These are phyloP conservation scores for Alethe diademata DNA, from an alignment of 2,113 vertebrate species.

Conservation along the genomic window DNA sequence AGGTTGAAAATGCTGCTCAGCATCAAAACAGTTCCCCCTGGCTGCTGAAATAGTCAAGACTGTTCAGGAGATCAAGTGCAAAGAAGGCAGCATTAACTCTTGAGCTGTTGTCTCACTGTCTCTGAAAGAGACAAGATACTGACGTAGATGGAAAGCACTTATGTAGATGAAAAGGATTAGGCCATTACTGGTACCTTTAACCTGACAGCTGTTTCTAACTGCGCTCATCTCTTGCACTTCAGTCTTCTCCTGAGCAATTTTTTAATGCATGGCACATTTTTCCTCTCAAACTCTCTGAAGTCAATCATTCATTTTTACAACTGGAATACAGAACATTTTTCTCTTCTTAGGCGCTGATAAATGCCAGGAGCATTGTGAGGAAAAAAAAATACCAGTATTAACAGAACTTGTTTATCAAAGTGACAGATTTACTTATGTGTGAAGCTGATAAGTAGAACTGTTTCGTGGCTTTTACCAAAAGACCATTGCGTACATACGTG, in stretches of 20 bases:
- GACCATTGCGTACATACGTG: rapidly evolving
- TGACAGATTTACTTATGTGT: not conserved
- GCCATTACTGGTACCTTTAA: not conserved
- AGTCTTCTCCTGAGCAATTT: not conserved
- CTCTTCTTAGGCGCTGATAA: not conserved
- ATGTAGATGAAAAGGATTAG: not conserved
- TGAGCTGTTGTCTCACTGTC: not conserved
- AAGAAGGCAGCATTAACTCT: not conserved
- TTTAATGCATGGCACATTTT: not conserved
- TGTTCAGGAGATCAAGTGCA: not conserved
- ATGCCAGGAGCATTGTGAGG: not conserved
- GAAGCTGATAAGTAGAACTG: not conserved
- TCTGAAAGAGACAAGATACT: not conserved
- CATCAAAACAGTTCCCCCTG: not conserved
- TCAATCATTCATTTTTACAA: not conserved
- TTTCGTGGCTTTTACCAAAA: not conserved
- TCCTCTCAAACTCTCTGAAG: not conserved
- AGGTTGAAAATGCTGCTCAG: not conserved
- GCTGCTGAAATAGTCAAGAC: not conserved
- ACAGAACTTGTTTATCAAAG: not conserved
- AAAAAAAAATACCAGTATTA: not conserved
- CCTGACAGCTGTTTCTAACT: not conserved
- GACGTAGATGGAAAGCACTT: not conserved
- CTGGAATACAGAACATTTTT: not conserved
- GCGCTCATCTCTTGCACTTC: rapidly evolving